Evolutionary conservation across 2,113 vertebrate genomes (phyloP), one percentile per base, ranked within the genome.

Genomic region (Mormyrus lacerda): DNA sequence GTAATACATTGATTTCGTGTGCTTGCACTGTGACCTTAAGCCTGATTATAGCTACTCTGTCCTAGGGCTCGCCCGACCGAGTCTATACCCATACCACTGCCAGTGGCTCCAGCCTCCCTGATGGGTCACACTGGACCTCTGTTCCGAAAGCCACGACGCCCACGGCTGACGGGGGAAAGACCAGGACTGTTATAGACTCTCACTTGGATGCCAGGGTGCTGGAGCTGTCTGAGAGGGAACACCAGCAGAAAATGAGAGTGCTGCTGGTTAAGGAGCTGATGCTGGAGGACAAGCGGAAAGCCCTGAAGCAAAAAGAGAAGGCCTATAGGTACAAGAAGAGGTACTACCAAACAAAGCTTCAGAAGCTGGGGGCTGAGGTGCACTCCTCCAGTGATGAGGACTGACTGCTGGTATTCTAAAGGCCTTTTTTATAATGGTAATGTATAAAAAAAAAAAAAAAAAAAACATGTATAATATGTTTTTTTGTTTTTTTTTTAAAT

Each of bases 331-430:
- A 94, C 92, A 96, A 96, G 91, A 95, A 94, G 91, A 89, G 89
- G 4, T 96, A 96, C 90, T 96, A 96, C 92, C 93, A 93, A 91
- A 94, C 94, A 90, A 96, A 95, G 89, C 91, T 96, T 69, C 94
- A 92, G 91, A 94, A 89, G 91, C 91, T 96, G 90, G 94, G 95
- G 0, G 90, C 93, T 53, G 90, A 93, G 0, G 86, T 92, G 89
- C 90, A 58, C 0, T 87, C 94, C 55, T 93, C 93, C 45, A 94
- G 94, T 73, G 94, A 94, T 51, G 89, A 94, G n/a, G 93, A 95
- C 0, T 15, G 88, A 89, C 19, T 58, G 19, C 24, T 21, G 35
- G 5, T 44, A 1, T 9, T 58, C 17, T 44, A 61, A 58, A 87
- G 15, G 35, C 35, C 19, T 42, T 87, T 73, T 76, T 39, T 76